Evolutionary conservation across 2,888 invertebrate species (phyloP), one percentile per base, ranked within the genome.

Genomic region (Opisthograptis luteolata): DNA sequence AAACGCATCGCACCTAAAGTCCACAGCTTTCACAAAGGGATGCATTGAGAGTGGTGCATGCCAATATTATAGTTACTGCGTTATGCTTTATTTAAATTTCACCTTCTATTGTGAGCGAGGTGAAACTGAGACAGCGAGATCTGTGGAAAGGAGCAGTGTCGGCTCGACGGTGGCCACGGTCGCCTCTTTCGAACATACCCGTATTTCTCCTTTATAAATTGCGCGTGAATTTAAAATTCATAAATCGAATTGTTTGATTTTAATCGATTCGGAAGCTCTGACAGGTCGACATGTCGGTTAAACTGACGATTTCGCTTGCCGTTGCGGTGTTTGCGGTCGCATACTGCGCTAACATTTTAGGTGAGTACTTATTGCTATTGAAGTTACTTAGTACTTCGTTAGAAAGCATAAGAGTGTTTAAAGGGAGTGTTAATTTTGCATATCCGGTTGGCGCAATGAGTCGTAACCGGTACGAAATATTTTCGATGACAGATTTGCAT

Each of bases 41-140:
- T 87, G 86, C 87, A 90, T 82, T 81, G 72, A n/a, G 77, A 71
- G 72, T 70, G 81, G 73, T 87, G 87, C 86, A 87, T 84, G 71
- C 81, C 74, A 6, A 9, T 82, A 84, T 40, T 30, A 35, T 17
- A 44, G 32, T 9, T 73, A 77, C 78, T 65, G 72, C 73, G 82
- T 87, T 87, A 87, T 86, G 83, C 81, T 86, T 89, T 87, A 88
- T 86, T 89, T 84, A 87, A 89, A 86, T 89, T 89, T 90, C 90
- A 89, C 89, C 88, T 88, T 88, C 90, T 87, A 87, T 89, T 89
- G 87, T 87, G 76, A 81, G 79, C 70, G 81, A 78, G 80, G 89
- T 87, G 87, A 87, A 87, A 88, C 87, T 79, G 74, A 70, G 76
- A 65, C 72, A 67, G 71, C 74, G 74, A 84, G 85, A 87, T 87